These are phyloP conservation scores for Kryptopterus vitreolus DNA, from an alignment of 2,797 vertebrate genomes.

Conservation along the genomic window DNA sequence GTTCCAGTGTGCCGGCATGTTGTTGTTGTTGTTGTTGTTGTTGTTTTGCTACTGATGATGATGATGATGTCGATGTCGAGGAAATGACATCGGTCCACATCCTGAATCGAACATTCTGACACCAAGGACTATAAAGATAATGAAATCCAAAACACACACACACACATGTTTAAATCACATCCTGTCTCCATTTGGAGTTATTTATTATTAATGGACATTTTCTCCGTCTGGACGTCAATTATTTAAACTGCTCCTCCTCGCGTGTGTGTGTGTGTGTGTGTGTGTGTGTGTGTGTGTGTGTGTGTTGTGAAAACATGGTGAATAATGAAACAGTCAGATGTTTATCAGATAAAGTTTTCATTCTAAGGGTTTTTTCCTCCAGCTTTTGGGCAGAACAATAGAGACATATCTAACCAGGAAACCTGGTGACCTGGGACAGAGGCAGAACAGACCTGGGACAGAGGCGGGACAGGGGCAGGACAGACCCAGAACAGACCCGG, in stretches of 20 bases:
- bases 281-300: constrained; percentile 16
- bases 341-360: neutral
- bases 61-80: neutral
- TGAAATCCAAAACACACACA: neutral
- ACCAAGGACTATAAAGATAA: neutral
- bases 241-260: neutral
- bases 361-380: neutral
- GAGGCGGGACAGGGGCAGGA: too few species aligned
- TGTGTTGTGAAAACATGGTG: constrained; percentile 12
- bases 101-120: neutral
- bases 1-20: constrained; percentile 30
- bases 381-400: constrained; percentile 16
- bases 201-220: constrained; percentile 38
- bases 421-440: too few species aligned
- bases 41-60: neutral
- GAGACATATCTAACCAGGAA: neutral
- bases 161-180: constrained; percentile 35
- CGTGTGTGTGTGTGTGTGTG: constrained; percentile 20
- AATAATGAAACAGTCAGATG: constrained; percentile 16
- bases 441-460: too few species aligned
- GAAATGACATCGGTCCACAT: neutral
- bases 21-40: constrained; percentile 21
- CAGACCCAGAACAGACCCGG: too few species aligned
- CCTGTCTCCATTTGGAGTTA: constrained; percentile 35
- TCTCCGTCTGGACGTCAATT: constrained; percentile 40